Conservation (phyloP, 2,888 invertebrate genomes). For the Agriotes lineatus region DNA sequence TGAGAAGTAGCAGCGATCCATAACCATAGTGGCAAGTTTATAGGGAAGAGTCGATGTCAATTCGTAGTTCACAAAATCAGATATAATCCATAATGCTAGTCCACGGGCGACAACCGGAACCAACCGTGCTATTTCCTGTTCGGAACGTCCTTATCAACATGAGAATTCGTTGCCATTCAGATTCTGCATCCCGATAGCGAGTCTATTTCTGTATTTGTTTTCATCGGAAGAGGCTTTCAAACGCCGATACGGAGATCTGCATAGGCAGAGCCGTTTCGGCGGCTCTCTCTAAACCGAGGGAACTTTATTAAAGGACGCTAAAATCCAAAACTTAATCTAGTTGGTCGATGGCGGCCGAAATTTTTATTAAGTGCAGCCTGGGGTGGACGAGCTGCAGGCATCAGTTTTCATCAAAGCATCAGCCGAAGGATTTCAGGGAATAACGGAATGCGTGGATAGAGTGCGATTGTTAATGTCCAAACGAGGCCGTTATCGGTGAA, state of each 20-base stretch:
- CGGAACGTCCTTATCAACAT: conserved; percentile 51
- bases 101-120: conserved; percentile 57
- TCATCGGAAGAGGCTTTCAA: conserved; percentile 27
- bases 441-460: conserved; percentile 36
- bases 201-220: conserved; percentile 46
- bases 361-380: background rate
- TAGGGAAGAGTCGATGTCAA: conserved; percentile 42
- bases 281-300: no score
- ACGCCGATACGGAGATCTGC: conserved; percentile 4
- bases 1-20: no score
- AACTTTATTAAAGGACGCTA: background rate
- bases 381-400: background rate
- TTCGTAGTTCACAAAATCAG: conserved; percentile 49
- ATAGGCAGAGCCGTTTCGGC: no score
- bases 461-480: conserved; percentile 50
- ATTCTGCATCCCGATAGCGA: conserved; percentile 51
- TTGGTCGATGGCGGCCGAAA: no score
- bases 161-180: conserved; percentile 47
- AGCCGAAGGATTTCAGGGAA: conserved; percentile 28
- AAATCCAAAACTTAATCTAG: no score
- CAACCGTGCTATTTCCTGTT: conserved; percentile 55
- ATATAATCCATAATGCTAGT: conserved; percentile 56
- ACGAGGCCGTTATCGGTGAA: conserved; percentile 52
- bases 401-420: conserved; percentile 39
- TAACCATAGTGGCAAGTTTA: conserved; percentile 18